These are phyloP conservation scores for Gortyna flavago DNA, from an alignment of 2,888 invertebrate species.

Conservation along the genomic window DNA sequence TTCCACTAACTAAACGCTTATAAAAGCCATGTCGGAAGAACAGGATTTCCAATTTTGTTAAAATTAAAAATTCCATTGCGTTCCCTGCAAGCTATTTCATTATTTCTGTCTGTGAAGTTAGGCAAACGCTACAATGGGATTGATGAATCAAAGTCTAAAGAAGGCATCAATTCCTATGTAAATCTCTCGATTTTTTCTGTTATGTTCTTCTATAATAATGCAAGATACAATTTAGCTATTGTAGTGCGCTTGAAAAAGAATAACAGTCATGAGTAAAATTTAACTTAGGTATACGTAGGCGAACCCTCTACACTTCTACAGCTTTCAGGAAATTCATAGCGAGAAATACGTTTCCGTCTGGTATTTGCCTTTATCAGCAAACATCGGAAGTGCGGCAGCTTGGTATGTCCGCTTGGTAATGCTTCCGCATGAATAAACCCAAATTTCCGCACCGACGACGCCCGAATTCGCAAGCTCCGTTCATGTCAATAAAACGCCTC, in stretches of 20 bases:
- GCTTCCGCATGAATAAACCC: conserved; percentile 33
- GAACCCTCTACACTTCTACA: conserved; percentile 3
- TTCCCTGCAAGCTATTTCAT: neutral
- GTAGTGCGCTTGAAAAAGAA: neutral
- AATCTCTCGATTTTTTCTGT: neutral
- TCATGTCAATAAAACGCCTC: conserved; percentile 22
- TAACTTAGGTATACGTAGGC: neutral
- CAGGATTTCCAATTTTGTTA: conserved; percentile 17
- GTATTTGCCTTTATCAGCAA: conserved; percentile 32
- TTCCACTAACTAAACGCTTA: conserved; percentile 11
- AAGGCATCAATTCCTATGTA: neutral
- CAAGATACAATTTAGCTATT: neutral
- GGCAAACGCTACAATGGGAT: neutral
- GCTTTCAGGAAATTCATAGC: neutral
- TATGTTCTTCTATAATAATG: neutral
- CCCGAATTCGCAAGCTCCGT: conserved; percentile 29
- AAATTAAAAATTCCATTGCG: conserved; percentile 26
- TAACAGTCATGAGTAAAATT: neutral
- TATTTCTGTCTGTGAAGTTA: neutral
- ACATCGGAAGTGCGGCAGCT: conserved; percentile 38
- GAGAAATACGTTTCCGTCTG: conserved; percentile 7
- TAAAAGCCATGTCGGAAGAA: conserved; percentile 5
- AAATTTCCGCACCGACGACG: conserved; percentile 31
- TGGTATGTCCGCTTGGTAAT: conserved; percentile 30
- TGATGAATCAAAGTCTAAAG: neutral